phyloP scores from a whole-genome alignment of 2,797 vertebrate genomes.

The Rhadinocentrus ornatus region DNA sequence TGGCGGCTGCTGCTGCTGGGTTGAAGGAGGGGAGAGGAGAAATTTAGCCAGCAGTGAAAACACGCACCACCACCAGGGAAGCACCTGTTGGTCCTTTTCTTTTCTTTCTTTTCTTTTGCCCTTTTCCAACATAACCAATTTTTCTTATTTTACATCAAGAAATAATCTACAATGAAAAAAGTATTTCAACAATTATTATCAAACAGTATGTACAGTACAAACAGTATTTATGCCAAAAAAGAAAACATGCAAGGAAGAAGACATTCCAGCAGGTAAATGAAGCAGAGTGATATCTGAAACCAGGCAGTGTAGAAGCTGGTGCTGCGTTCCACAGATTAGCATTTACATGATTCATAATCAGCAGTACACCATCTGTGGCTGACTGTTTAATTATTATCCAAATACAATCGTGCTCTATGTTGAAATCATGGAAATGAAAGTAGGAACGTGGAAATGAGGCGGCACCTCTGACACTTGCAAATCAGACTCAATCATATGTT shows the following conservation, averaged over 20 bases:
- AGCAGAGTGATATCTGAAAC: constrained; percentile 9
- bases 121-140: not conserved
- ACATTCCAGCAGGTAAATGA: constrained; percentile 23
- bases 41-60: constrained; percentile 24
- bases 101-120: not conserved
- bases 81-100: not conserved
- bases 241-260: constrained; percentile 29
- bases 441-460: constrained; percentile 34
- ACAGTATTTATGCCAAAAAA: constrained; percentile 25
- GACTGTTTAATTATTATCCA: constrained; percentile 48
- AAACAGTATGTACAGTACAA: not conserved
- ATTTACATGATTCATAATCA: constrained; percentile 53
- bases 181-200: not conserved
- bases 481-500: constrained; percentile 39
- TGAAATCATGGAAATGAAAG: constrained; percentile 50
- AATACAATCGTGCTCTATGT: constrained; percentile 24
- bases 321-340: constrained; percentile 16
- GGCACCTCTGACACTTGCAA: constrained; percentile 36
- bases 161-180: not conserved
- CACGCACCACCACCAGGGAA: not conserved
- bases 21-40: constrained; percentile 40
- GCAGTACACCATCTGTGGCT: constrained; percentile 39
- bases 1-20: constrained; percentile 73
- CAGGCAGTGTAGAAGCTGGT: constrained; percentile 18
- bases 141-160: too few relatives aligned